phyloP scores from a whole-genome alignment of 1,140 invertebrate species.

The Hyphantria cunea region DNA sequence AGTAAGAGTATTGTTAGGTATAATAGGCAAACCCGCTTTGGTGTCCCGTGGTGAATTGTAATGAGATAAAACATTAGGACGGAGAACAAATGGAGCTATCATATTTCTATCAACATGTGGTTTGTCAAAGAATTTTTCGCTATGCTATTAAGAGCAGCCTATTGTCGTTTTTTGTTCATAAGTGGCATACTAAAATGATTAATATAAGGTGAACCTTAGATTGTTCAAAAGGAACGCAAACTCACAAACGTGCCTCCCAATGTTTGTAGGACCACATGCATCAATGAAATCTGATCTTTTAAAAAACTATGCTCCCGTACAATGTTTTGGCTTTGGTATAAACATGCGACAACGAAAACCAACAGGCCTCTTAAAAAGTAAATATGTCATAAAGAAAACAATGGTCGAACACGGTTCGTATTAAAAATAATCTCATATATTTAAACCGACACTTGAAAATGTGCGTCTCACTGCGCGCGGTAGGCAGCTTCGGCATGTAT shows the following conservation, averaged over 20 bases:
- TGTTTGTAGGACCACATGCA: neutral
- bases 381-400: constrained; percentile 71
- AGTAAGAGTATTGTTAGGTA: constrained; percentile 59
- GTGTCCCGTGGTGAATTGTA: constrained; percentile 69
- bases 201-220: constrained; percentile 1
- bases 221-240: too few species aligned
- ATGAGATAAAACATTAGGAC: constrained; percentile 62
- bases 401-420: constrained; percentile 50
- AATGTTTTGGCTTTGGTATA: constrained; percentile 46
- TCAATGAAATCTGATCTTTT: constrained; percentile 14
- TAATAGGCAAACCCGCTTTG: constrained; percentile 56
- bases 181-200: constrained; percentile 17
- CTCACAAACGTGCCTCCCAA: neutral
- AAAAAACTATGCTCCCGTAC: constrained; percentile 18
- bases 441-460: constrained; percentile 64
- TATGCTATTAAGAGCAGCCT: constrained; percentile 36
- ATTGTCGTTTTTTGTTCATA: constrained; percentile 36
- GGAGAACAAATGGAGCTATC: constrained; percentile 75
- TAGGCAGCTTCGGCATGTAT: constrained; percentile 61
- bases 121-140: constrained; percentile 49
- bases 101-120: constrained; percentile 64
- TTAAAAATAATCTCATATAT: constrained; percentile 60
- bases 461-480: constrained; percentile 61
- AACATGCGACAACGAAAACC: constrained; percentile 56
- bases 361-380: constrained; percentile 53